phyloP scores from a whole-genome alignment of 2,797 vertebrate species.

The Phrynocephalus forsythii region DNA sequence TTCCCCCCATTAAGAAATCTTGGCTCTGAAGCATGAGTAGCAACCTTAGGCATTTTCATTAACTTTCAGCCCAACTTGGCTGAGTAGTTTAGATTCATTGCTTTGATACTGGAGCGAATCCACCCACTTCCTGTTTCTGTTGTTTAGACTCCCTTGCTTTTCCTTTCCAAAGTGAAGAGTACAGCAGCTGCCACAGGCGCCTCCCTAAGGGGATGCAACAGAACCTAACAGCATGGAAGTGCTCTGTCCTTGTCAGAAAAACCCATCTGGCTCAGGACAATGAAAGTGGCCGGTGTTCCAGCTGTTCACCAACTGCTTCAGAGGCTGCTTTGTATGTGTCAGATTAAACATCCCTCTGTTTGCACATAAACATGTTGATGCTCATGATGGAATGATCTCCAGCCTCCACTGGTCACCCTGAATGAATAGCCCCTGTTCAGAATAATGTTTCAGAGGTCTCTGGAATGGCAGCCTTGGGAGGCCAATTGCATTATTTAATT shows the following conservation, averaged over 20 bases:
- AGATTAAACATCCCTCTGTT: background rate
- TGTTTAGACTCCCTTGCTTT: background rate
- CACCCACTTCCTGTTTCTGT: background rate
- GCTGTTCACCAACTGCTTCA: constrained; percentile 13
- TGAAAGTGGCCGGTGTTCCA: background rate
- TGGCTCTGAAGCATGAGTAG: background rate
- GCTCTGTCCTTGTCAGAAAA: background rate
- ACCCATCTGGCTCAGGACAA: constrained; percentile 21
- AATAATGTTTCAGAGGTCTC: background rate
- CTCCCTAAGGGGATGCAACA: background rate
- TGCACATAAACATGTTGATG: background rate
- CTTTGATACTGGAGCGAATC: background rate
- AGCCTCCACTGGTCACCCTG: background rate
- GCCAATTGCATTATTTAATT: too few relatives aligned
- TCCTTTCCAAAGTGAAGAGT: background rate
- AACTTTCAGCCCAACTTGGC: background rate
- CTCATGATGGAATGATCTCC: background rate
- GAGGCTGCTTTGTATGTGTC: background rate
- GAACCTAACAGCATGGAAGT: background rate
- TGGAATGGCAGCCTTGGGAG: background rate
- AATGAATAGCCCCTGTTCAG: background rate
- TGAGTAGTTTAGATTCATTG: background rate
- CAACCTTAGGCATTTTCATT: constrained; percentile 11
- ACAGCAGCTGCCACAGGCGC: background rate
- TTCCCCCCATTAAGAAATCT: background rate